Evolutionary conservation across 2,888 invertebrate genomes (phyloP), one percentile per base, ranked within the genome.

Genomic region (Tenthredo distinguenda): DNA sequence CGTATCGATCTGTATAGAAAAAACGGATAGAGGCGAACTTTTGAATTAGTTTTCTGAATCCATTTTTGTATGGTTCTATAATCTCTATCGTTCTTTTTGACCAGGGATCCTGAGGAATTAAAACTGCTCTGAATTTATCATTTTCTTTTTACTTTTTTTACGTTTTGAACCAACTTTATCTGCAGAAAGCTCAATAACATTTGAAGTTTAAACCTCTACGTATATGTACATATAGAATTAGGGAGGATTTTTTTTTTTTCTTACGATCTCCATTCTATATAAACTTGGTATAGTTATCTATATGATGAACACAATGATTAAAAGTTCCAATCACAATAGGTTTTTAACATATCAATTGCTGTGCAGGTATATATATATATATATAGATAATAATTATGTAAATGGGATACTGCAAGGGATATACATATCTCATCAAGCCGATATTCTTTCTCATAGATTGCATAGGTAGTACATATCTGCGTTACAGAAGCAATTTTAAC

Each of bases 281-380:
- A 47, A 83, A 83, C 83, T 83, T 68, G 71, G 83, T 83, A 83
- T 83, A 83, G 83, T 83, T 83, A 83, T 83, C 83, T 68, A 83
- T 89, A 90, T 83, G 88, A 90, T 92, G 92, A 92, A 92, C 92
- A 92, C 92, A 92, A 91, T 91, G 90, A 91, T 90, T 90, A 88
- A 90, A 87, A 90, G 86, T 87, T 87, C 90, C 88, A 88, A 91
- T 91, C 90, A 92, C 91, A 88, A 91, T 90, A 89, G 88, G 90
- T 86, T 88, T 87, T 87, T 87, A 88, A 89, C 18, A 71, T 50
- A 65, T 43, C 34, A 71, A 68, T 83, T 83, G 47, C 83, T 71
- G 83, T 47, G 68, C 83, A 83, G 68, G 26, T 81, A 81, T 81
- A 77, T 40, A 40, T 62, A 62, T 55, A 47, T 77, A 18, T 55